These are phyloP conservation scores for Limnephilus auricula DNA, from an alignment of 2,888 invertebrate species.

Conservation along the genomic window DNA sequence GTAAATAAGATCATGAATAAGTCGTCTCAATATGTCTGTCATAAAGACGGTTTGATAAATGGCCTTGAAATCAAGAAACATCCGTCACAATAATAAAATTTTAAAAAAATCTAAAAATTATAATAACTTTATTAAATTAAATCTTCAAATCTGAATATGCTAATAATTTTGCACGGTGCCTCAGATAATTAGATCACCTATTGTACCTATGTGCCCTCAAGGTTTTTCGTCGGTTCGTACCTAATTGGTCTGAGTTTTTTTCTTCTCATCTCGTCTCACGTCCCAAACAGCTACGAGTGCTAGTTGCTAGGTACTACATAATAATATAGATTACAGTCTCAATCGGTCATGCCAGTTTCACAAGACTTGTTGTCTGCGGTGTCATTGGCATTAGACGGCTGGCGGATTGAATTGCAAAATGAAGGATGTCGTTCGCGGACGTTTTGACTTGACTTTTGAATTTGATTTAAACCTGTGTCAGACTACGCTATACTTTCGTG, in stretches of 20 bases:
- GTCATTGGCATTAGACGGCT: not conserved
- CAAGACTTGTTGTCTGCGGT: not conserved
- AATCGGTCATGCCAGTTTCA: not conserved
- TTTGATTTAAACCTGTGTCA: not conserved
- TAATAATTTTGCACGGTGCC: too few relatives aligned
- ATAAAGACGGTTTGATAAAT: too few relatives aligned
- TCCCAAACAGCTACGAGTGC: not conserved
- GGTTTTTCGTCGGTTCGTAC: not conserved
- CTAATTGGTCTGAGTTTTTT: not conserved
- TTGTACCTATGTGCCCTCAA: not conserved
- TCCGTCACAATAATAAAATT: too few relatives aligned
- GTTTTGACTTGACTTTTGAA: not conserved
- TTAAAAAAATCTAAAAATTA: too few relatives aligned
- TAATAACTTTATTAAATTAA: too few relatives aligned
- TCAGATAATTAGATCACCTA: too few relatives aligned
- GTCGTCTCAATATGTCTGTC: too few relatives aligned
- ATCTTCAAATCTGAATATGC: too few relatives aligned
- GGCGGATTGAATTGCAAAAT: not conserved
- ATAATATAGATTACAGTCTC: not conserved
- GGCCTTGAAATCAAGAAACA: too few relatives aligned
- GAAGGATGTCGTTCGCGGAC: not conserved
- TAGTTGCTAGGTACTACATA: not conserved
- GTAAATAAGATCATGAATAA: too few relatives aligned
- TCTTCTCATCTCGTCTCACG: not conserved
- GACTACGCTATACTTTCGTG: too few relatives aligned